phyloP scores from a whole-genome alignment of 1,140 invertebrate genomes.

The Pachypeltis micranthus region DNA sequence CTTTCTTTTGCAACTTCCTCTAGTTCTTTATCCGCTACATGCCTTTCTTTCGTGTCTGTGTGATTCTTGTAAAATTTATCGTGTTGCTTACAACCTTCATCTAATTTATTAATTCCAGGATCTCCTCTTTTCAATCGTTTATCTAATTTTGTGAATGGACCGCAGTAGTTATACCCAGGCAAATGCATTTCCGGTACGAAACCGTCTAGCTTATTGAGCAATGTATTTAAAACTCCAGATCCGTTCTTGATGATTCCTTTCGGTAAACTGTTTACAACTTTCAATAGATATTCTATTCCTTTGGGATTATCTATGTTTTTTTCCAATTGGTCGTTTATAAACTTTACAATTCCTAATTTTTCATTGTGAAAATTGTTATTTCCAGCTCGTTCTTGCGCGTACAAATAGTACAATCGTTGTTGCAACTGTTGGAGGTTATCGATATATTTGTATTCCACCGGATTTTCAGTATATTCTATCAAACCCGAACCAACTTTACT shows the following conservation, averaged over 20 bases:
- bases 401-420: constrained; percentile 10
- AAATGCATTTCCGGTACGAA: too few relatives aligned
- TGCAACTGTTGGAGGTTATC: constrained; percentile 12
- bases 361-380: constrained; percentile 16
- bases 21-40: constrained; percentile 7
- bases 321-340: constrained; percentile 1
- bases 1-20: constrained; percentile 2
- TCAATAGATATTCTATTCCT: constrained; percentile 12
- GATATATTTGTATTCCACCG: constrained; percentile 4
- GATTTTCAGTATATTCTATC: constrained; percentile 1
- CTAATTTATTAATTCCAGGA: constrained; percentile 7
- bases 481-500: neutral
- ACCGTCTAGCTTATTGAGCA: too few relatives aligned
- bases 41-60: constrained; percentile 5
- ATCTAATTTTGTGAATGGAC: too few relatives aligned
- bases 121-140: neutral
- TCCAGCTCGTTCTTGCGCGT: constrained; percentile 8
- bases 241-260: too few relatives aligned
- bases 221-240: too few relatives aligned
- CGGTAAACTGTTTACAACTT: too few relatives aligned
- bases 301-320: constrained; percentile 4
- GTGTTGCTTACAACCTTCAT: constrained; percentile 1
- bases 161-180: too few relatives aligned
- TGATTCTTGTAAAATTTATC: constrained; percentile 9
- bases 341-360: constrained; percentile 15